These are phyloP conservation scores for Drosophila greeni DNA, from an alignment of 2,888 invertebrate species.

Conservation along the genomic window DNA sequence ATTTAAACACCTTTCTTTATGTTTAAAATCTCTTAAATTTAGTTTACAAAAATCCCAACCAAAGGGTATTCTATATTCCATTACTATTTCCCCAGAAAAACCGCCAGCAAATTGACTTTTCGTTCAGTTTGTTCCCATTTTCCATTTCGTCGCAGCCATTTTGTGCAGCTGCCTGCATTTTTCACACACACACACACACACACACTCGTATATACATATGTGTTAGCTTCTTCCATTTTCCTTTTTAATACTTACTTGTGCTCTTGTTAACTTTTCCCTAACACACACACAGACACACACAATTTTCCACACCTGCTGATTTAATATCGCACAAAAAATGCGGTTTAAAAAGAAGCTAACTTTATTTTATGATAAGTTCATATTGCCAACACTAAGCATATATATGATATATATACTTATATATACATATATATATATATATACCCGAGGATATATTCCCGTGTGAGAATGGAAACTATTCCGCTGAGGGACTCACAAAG, in stretches of 20 bases:
- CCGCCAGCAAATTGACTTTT: conserved; percentile 34
- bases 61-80: conserved; percentile 4
- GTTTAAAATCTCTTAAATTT: not conserved
- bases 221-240: conserved; percentile 19
- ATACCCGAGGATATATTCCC: conserved; percentile 1
- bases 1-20: not conserved
- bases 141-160: conserved; percentile 46
- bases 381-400: conserved; percentile 42
- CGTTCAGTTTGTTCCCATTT: conserved; percentile 42
- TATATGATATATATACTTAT: conserved; percentile 1
- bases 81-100: not conserved
- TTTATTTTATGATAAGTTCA: conserved; percentile 69
- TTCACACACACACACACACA: not conserved
- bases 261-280: conserved; percentile 48
- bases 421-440: not conserved
- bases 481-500: conserved; percentile 21
- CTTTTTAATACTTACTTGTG: conserved; percentile 32
- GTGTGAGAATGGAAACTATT: conserved; percentile 34
- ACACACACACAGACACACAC: conserved; percentile 19
- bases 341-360: conserved; percentile 63
- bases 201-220: conserved; percentile 3
- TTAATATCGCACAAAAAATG: conserved; percentile 62
- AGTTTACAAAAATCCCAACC: accelerated
- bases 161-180: conserved; percentile 50
- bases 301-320: conserved; percentile 48